A percentile compares a stretch with the other conserved stretches of the same genome.
These are phyloP conservation scores for Tetranychus truncatus DNA, from an alignment of 2,888 invertebrate species.

Conservation along the genomic window DNA sequence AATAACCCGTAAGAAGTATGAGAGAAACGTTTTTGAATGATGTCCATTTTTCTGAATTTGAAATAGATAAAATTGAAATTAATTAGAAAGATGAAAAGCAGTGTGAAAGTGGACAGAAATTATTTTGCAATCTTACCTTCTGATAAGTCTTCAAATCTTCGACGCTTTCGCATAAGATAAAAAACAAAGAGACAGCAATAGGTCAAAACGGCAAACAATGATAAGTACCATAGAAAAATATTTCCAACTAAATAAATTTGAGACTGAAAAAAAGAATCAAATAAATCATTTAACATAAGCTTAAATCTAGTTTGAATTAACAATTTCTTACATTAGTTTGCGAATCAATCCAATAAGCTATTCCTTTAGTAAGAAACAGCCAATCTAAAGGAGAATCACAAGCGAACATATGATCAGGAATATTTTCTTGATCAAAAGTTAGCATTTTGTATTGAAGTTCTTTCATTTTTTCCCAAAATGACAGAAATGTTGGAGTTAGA, in stretches of 20 bases:
- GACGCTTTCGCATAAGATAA: slow-evolving; percentile 5
- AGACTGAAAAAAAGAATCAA: slow-evolving; percentile 41
- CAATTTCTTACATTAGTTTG: slow-evolving; percentile 52
- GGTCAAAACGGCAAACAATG: slow-evolving; percentile 46
- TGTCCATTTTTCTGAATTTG: slow-evolving; percentile 40
- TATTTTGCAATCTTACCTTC: slow-evolving; percentile 30
- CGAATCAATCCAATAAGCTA: slow-evolving; percentile 82
- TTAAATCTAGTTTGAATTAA: background rate
- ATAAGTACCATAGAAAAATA: slow-evolving; percentile 65
- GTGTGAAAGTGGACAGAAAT: background rate
- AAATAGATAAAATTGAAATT: slow-evolving; percentile 21
- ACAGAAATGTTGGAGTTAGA: slow-evolving; percentile 52
- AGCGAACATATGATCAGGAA: slow-evolving; percentile 75
- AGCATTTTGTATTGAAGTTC: slow-evolving; percentile 48
- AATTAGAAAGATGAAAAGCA: slow-evolving; percentile 3
- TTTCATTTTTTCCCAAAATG: slow-evolving; percentile 72
- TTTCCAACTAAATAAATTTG: slow-evolving; percentile 90
- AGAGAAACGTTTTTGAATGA: slow-evolving; percentile 52
- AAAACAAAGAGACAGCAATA: slow-evolving; percentile 36
- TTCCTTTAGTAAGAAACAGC: slow-evolving; percentile 69
- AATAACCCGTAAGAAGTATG: slow-evolving; percentile 59
- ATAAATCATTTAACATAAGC: slow-evolving; percentile 17
- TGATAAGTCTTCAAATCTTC: slow-evolving; percentile 48
- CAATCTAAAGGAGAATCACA: slow-evolving; percentile 67
- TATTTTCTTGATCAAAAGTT: slow-evolving; percentile 31